Percentiles rank a stretch among this genome's conserved stretches.
Evolutionary conservation across 2,113 vertebrate genomes (phyloP).

Genomic region (Casuarius casuarius): DNA sequence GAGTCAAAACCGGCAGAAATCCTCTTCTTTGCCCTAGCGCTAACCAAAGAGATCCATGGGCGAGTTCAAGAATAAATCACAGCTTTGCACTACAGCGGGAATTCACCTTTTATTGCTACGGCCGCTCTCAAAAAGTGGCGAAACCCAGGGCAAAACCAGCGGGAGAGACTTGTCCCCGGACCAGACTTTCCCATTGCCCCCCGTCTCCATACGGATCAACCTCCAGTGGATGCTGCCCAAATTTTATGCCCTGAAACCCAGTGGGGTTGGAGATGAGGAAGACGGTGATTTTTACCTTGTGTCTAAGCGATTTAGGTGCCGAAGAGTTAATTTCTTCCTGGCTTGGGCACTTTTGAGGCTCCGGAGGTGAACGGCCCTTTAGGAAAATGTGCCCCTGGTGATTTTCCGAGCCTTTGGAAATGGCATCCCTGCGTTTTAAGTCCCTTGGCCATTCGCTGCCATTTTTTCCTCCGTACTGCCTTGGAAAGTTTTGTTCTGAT

Average conservation of each 20-base stretch:
- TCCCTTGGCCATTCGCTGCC: neutral
- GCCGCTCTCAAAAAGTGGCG: neutral
- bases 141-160: neutral
- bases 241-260: neutral
- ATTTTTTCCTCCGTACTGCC: neutral
- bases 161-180: neutral
- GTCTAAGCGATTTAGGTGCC: neutral
- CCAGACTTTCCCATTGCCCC: neutral
- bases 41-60: neutral
- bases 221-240: neutral
- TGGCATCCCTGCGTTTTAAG: neutral
- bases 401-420: constrained; percentile 15
- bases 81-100: neutral
- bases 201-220: neutral
- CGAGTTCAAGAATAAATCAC: neutral
- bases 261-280: neutral
- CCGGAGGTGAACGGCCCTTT: neutral
- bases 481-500: constrained; percentile 5
- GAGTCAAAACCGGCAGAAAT: neutral
- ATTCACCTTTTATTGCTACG: neutral
- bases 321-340: neutral
- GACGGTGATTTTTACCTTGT: neutral
- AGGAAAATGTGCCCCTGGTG: neutral
- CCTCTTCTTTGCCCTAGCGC: neutral
- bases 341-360: neutral